A percentile compares a stretch with the other conserved stretches of the same genome.
Evolutionary conservation across 2,888 invertebrate genomes (phyloP).

Genomic region (Epinotia demarniana): DNA sequence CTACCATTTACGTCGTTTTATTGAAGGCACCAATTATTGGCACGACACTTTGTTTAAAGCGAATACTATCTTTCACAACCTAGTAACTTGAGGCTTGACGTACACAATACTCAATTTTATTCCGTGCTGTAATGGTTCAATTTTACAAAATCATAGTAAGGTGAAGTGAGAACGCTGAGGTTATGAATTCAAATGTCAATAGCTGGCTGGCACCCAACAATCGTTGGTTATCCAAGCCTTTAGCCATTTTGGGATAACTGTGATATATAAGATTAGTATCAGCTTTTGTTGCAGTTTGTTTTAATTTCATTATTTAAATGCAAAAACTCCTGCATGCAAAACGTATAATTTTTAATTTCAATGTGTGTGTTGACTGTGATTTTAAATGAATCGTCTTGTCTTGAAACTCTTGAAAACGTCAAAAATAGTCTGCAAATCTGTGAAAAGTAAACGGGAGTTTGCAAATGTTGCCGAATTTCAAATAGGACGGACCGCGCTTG

Average conservation of each 20-base stretch:
- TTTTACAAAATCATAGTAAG: background rate
- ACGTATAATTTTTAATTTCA: too few species aligned
- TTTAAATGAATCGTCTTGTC: too few species aligned
- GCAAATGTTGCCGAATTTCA: too few species aligned
- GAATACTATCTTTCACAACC: background rate
- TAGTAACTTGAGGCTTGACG: background rate
- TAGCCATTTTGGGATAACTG: slow-evolving; percentile 7
- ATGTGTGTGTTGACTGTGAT: too few species aligned
- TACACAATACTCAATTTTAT: background rate
- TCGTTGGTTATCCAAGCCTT: background rate
- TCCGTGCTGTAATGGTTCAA: background rate
- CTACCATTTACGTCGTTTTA: slow-evolving; percentile 3
- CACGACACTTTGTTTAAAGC: slow-evolving; percentile 25
- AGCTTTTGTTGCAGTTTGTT: background rate
- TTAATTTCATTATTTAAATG: background rate
- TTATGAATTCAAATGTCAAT: slow-evolving; percentile 9
- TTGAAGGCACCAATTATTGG: slow-evolving; percentile 34
- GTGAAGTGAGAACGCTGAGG: background rate
- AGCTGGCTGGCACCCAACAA: slow-evolving; percentile 28
- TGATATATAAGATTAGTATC: slow-evolving; percentile 9
- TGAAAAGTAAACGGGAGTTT: too few species aligned
- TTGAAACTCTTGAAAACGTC: too few species aligned
- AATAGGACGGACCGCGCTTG: too few species aligned
- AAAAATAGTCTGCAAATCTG: too few species aligned
- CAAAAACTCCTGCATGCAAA: background rate